A percentile compares a stretch with the other conserved stretches of the same genome.
Conservation (phyloP, 2,888 invertebrate species). For the Malacosoma neustria region DNA sequence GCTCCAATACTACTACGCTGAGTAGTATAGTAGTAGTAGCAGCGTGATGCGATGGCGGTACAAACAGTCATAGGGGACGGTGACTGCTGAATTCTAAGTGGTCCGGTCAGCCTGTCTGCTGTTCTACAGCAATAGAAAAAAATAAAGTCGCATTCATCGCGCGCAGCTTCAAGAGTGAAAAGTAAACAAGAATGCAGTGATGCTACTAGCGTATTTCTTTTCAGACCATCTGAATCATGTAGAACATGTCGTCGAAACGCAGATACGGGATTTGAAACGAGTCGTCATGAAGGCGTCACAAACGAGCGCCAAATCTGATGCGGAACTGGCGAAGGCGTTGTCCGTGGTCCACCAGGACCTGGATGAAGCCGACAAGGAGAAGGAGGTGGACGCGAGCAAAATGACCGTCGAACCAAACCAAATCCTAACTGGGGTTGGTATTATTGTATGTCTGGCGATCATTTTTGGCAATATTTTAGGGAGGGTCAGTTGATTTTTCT, state of each 20-base stretch:
- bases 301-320: conserved; percentile 53
- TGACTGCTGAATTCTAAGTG: too few species aligned
- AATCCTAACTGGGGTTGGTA: conserved; percentile 45
- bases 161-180: too few species aligned
- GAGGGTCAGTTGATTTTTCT: conserved; percentile 43
- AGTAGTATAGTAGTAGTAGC: too few species aligned
- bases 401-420: conserved; percentile 43
- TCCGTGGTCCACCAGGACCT: conserved; percentile 54
- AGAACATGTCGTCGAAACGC: conserved; percentile 40
- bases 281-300: conserved; percentile 45
- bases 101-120: too few species aligned
- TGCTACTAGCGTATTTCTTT: too few species aligned
- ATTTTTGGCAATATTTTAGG: conserved; percentile 52
- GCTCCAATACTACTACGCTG: too few species aligned
- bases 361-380: conserved; percentile 42
- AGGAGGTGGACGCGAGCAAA: conserved; percentile 20
- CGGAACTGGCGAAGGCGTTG: conserved; percentile 48
- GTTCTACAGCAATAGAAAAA: too few species aligned
- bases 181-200: too few species aligned
- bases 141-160: too few species aligned
- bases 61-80: too few species aligned
- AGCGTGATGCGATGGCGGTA: too few species aligned
- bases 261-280: conserved; percentile 49
- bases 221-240: conserved; percentile 57
- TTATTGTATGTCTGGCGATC: conserved; percentile 46